These are phyloP conservation scores for Aphidius colemani DNA, from an alignment of 2,888 invertebrate genomes.

Conservation along the genomic window DNA sequence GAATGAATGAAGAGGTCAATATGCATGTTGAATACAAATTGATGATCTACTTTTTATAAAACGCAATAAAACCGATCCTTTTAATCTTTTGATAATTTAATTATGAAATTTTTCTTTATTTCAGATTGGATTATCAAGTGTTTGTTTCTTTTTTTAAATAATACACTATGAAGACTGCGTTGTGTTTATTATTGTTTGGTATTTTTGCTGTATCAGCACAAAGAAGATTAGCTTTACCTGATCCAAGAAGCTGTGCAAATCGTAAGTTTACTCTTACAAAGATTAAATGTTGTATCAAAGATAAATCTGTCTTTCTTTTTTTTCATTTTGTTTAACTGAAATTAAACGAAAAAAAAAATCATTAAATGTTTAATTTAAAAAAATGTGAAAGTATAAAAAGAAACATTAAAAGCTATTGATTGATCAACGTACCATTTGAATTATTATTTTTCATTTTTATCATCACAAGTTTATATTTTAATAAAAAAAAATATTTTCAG, in stretches of 20 bases:
- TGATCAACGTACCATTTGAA: constrained; percentile 4
- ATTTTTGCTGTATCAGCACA: constrained; percentile 74
- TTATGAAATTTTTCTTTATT: background rate
- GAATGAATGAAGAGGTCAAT: background rate
- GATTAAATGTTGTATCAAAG: background rate
- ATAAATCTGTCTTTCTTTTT: no score
- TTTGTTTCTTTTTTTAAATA: constrained; percentile 39
- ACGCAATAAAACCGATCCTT: no score
- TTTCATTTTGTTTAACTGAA: background rate
- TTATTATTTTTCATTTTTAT: constrained; percentile 7
- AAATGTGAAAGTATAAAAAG: constrained; percentile 2
- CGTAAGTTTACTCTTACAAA: constrained; percentile 67
- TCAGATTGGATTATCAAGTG: constrained; percentile 9
- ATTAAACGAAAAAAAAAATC: constrained; percentile 9
- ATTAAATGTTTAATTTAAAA: background rate
- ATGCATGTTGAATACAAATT: constrained; percentile 10
- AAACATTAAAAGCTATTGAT: background rate
- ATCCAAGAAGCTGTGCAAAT: constrained; percentile 87
- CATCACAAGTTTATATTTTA: background rate
- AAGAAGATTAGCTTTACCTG: constrained; percentile 83
- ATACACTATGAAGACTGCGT: constrained; percentile 45
- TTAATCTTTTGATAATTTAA: background rate
- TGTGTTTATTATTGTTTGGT: constrained; percentile 68
- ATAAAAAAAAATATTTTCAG: constrained; percentile 59
- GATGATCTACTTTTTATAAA: constrained; percentile 14